Conservation (phyloP, 2,888 invertebrate genomes). For the Agonopterix arenella region DNA sequence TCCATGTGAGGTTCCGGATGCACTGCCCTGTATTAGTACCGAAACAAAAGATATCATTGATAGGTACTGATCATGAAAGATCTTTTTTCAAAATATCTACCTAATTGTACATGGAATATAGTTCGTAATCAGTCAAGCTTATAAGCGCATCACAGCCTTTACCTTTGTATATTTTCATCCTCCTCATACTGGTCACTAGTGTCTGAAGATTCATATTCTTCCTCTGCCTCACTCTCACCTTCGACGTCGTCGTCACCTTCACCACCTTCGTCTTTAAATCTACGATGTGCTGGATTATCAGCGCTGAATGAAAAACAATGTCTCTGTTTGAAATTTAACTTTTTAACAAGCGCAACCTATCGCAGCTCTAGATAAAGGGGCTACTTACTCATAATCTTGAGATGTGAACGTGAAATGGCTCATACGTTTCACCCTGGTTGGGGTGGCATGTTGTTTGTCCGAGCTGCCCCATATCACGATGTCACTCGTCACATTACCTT, state of each 20-base stretch:
- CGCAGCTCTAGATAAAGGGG: not conserved
- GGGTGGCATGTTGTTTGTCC: conserved; percentile 22
- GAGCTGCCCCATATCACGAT: conserved; percentile 39
- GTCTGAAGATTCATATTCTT: conserved; percentile 38
- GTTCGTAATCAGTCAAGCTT: too few relatives aligned
- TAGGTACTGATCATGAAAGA: not conserved
- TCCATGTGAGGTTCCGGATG: conserved; percentile 54
- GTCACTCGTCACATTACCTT: conserved; percentile 48
- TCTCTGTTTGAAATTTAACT: not conserved
- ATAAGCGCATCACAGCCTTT: conserved; percentile 5
- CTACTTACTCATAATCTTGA: conserved; percentile 50
- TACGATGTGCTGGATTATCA: not conserved
- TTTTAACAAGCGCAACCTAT: not conserved
- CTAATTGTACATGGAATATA: not conserved
- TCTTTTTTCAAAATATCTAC: not conserved
- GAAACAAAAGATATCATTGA: not conserved
- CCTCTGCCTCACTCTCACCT: conserved; percentile 27
- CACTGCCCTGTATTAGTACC: conserved; percentile 32
- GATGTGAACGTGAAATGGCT: conserved; percentile 43
- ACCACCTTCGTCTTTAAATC: conserved; percentile 19
- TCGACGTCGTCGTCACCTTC: conserved; percentile 20
- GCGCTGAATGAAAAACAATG: not conserved
- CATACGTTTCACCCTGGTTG: conserved; percentile 51
- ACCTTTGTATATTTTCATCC: conserved; percentile 42
- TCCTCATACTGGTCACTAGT: conserved; percentile 37